Base-by-base conservation (phyloP, 2,888 invertebrate genomes). In the Pristionchus fissidentatus region DNA sequence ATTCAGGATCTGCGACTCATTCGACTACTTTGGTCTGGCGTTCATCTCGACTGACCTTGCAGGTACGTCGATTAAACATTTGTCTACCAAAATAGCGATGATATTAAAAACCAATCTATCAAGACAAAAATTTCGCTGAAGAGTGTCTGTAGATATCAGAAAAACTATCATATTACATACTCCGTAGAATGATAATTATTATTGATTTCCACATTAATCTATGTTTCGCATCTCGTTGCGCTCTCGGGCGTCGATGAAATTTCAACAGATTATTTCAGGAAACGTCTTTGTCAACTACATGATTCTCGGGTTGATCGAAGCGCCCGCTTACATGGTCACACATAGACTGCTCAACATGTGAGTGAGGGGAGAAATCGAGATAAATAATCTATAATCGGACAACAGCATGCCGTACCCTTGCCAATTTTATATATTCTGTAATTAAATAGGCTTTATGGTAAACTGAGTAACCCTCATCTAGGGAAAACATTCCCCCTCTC, bases 21-120 rank as follows among this genome's bases (percentile, higher is more conserved):
- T 91, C 83, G 88, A 90, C 83, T 91, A 91, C 84, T 91, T 90
- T 84, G 91, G 90, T 5, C 84, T 91, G 55, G 88, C 90, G 10
- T 85, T 91, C 46, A 91, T 89, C 84, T 87, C 87, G 32, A 90
- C 88, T 13, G 85, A 89, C 35, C 83, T 91, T 15, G 89, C 88
- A 38, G 91, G 81, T 79, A 60, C 8, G 19, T n/a, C n/a, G n/a
- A n/a, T n/a, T n/a, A n/a, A n/a, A n/a, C n/a, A n/a, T n/a, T n/a
- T n/a, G n/a, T n/a, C n/a, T n/a, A n/a, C n/a, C n/a, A n/a, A n/a
- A n/a, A n/a, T n/a, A n/a, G n/a, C n/a, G n/a, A n/a, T n/a, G n/a
- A n/a, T n/a, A n/a, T n/a, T n/a, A n/a, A n/a, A n/a, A n/a, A n/a
- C n/a, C n/a, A n/a, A n/a, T n/a, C n/a, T n/a, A n/a, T n/a, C n/a